Evolutionary conservation across 2,888 invertebrate species (phyloP).

Genomic region (Stenodera caucasica): DNA sequence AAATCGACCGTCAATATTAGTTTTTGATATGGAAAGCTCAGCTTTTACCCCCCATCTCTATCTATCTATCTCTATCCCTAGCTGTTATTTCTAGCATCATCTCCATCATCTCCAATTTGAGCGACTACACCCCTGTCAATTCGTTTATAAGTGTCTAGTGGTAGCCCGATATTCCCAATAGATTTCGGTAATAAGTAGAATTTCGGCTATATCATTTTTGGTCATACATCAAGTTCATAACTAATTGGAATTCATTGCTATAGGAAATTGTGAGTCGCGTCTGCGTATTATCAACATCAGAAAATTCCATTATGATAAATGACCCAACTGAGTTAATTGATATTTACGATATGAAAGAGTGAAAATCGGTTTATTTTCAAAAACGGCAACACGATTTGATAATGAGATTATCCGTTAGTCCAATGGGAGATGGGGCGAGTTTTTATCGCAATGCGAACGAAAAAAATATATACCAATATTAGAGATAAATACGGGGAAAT

Average conservation of each 20-base stretch:
- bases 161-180: slow-evolving; percentile 11
- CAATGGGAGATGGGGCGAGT: background rate
- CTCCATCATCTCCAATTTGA: background rate
- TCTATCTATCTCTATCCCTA: no score
- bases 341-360: slow-evolving; percentile 39
- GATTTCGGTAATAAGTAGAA: slow-evolving; percentile 13
- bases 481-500: background rate
- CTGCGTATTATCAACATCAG: slow-evolving; percentile 26
- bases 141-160: background rate
- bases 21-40: slow-evolving; percentile 21
- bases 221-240: slow-evolving; percentile 28
- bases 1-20: slow-evolving; percentile 28
- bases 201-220: slow-evolving; percentile 25
- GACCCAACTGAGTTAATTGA: slow-evolving; percentile 35
- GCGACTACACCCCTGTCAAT: background rate
- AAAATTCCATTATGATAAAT: slow-evolving; percentile 38
- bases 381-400: background rate
- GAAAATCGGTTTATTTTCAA: slow-evolving; percentile 18
- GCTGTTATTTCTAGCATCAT: background rate
- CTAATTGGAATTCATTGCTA: slow-evolving; percentile 37
- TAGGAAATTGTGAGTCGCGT: slow-evolving; percentile 19
- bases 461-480: no score
- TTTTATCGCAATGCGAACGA: no score
- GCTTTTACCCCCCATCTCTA: slow-evolving; percentile 8
- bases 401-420: background rate